Evolutionary conservation across 2,888 invertebrate species (phyloP).

Genomic region (Ferrisia virgata): DNA sequence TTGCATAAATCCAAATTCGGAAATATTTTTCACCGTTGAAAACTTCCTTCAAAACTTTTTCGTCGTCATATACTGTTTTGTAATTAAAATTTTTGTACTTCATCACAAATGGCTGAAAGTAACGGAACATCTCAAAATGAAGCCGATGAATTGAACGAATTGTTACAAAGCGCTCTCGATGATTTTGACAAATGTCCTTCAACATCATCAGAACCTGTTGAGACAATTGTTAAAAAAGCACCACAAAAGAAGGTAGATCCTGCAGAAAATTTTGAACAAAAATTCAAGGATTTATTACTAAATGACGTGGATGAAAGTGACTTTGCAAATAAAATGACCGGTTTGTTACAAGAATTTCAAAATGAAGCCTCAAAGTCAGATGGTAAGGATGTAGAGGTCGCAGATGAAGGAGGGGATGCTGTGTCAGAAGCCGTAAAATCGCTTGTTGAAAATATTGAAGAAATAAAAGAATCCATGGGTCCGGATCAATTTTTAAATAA

Average conservation of each 20-base stretch:
- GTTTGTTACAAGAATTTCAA: not conserved
- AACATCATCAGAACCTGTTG: not conserved
- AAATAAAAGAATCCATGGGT: slow-evolving; percentile 20
- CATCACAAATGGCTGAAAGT: not conserved
- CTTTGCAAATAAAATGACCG: slow-evolving; percentile 35
- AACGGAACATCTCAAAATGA: not conserved
- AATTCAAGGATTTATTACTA: slow-evolving; percentile 36
- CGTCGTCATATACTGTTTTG: too few relatives aligned
- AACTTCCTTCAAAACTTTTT: too few relatives aligned
- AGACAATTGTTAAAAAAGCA: not conserved
- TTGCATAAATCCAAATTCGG: too few relatives aligned
- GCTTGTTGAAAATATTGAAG: slow-evolving; percentile 34
- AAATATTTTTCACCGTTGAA: too few relatives aligned
- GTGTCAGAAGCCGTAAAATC: slow-evolving; percentile 34
- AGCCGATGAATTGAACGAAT: slow-evolving; percentile 16
- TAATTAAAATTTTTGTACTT: not conserved
- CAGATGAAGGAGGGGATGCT: not conserved
- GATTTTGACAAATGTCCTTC: slow-evolving; percentile 33
- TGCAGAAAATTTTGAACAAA: slow-evolving; percentile 24
- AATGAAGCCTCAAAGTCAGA: not conserved
- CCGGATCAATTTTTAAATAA: slow-evolving; percentile 38
- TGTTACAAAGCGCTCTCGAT: slow-evolving; percentile 40
- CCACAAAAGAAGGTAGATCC: not conserved
- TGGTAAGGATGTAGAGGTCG: not conserved
- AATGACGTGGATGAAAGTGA: slow-evolving; percentile 18